Conservation (phyloP, 2,888 invertebrate genomes). For the Carabus problematicus region DNA sequence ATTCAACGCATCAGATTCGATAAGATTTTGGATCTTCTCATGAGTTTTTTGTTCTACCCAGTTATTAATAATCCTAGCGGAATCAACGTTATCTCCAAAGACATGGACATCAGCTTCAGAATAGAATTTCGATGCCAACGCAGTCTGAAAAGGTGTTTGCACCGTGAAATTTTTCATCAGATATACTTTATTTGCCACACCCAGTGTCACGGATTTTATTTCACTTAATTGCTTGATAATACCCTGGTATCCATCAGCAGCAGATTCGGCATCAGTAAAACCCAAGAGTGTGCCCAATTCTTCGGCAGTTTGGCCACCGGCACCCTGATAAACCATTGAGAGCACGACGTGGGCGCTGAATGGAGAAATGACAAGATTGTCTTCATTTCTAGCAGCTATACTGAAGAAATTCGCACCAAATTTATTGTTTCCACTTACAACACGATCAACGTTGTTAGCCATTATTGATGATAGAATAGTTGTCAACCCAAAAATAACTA, state of each 20-base stretch:
- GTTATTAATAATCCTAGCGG: conserved; percentile 71
- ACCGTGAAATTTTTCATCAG: conserved; percentile 64
- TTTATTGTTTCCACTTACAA: conserved; percentile 44
- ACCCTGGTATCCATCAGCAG: conserved; percentile 47
- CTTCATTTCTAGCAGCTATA: conserved; percentile 46
- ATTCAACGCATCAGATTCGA: conserved; percentile 66
- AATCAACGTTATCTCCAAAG: conserved; percentile 63
- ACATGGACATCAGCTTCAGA: conserved; percentile 70
- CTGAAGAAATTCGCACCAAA: conserved; percentile 43
- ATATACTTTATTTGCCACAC: conserved; percentile 77
- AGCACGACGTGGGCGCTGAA: conserved; percentile 58
- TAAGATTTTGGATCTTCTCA: conserved; percentile 79
- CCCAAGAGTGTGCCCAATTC: conserved; percentile 52
- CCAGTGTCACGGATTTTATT: conserved; percentile 64
- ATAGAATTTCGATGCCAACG: conserved; percentile 68
- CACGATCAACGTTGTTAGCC: conserved; percentile 36
- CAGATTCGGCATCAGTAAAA: conserved; percentile 48
- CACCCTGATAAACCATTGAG: conserved; percentile 56
- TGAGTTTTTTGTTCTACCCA: conserved; percentile 85
- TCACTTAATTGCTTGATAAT: conserved; percentile 53
- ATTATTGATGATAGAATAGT: conserved; percentile 41
- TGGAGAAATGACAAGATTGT: conserved; percentile 58
- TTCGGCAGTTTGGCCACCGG: conserved; percentile 53
- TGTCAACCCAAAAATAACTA: conserved; percentile 45
- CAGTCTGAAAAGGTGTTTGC: conserved; percentile 63